Evolutionary conservation across 2,888 invertebrate species (phyloP), one percentile per base, ranked within the genome.

Genomic region (Dicranocentrus wangi): DNA sequence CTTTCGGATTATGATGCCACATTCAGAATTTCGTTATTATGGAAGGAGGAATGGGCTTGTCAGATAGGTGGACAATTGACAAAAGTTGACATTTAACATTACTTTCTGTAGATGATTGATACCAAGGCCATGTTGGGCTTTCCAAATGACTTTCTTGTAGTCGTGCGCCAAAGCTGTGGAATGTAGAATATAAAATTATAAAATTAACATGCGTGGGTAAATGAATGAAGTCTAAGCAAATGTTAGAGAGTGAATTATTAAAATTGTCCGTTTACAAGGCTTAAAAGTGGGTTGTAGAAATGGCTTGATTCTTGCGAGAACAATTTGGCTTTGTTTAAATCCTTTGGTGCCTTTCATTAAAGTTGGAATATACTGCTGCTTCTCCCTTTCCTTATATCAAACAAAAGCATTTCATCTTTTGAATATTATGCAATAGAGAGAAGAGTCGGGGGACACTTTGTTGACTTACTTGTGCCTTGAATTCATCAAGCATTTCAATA

Each of bases 131-230:
- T 80, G 72, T 25, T 82, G 82, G 0, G 86, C 85, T 63, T 76
- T 84, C 85, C 86, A 86, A 8, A 84, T 77, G 0, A 84, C 83
- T 68, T 83, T 70, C 53, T 86, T 84, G 63, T 82, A 82, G 21
- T 82, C 82, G n/a, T 82, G 70, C 8, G 82, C 79, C 17, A 82
- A 25, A 51, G 82, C 82, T 82, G 21, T 39, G 28, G 1, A 21
- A 17, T 27, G 17, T n/a, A 23, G n/a, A 60, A 63, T 23, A 47
- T 28, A 70, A 15, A 61, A 55, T 2, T 25, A 25, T 43, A 28
- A 66, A 43, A 39, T 70, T 42, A 32, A 32, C 10, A 32, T 32
- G n/a, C n/a, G 19, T 32, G 15, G 19, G 75, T 53, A 25, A n/a
- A 43, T 42, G 15, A 66, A 51, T 43, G 47, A 15, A n/a, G n/a